Evolutionary conservation across 1,140 invertebrate genomes (phyloP).

Genomic region (Galendromus occidentalis): DNA sequence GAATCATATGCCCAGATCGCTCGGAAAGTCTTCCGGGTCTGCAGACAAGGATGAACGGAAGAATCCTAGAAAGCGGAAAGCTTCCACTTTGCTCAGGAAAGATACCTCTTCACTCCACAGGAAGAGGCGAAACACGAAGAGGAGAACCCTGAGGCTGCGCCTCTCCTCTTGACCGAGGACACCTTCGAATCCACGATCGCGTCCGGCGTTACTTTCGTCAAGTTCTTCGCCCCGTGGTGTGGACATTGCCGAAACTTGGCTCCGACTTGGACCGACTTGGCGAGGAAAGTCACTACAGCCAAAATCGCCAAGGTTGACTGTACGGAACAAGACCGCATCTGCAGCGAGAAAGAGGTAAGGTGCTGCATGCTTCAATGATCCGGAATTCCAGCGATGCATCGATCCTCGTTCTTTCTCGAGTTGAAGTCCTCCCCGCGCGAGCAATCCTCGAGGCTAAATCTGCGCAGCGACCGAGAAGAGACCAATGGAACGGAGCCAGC

Average conservation of each 20-base stretch:
- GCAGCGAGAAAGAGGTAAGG: conserved; percentile 40
- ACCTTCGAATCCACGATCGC: conserved; percentile 26
- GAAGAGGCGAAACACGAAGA: background rate
- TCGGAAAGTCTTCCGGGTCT: too few relatives aligned
- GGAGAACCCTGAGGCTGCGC: conserved; percentile 15
- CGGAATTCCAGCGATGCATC: too few relatives aligned
- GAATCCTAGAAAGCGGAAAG: too few relatives aligned
- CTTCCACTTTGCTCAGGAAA: too few relatives aligned
- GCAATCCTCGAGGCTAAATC: too few relatives aligned
- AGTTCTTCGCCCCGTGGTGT: conserved; percentile 56
- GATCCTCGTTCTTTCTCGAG: too few relatives aligned
- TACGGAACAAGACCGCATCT: conserved; percentile 39
- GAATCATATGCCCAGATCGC: too few relatives aligned
- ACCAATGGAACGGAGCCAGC: too few relatives aligned
- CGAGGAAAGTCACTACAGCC: conserved; percentile 38
- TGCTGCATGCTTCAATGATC: background rate
- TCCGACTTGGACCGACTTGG: conserved; percentile 41
- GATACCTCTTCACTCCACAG: conserved; percentile 20
- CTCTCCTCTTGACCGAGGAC: conserved; percentile 28
- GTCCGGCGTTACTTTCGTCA: conserved; percentile 43
- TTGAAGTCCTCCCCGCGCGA: too few relatives aligned
- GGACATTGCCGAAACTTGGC: conserved; percentile 5
- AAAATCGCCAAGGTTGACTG: conserved; percentile 50
- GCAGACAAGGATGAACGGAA: too few relatives aligned
- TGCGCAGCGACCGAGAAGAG: too few relatives aligned